phyloP scores from a whole-genome alignment of 2,797 vertebrate genomes.

The Picus viridis region DNA sequence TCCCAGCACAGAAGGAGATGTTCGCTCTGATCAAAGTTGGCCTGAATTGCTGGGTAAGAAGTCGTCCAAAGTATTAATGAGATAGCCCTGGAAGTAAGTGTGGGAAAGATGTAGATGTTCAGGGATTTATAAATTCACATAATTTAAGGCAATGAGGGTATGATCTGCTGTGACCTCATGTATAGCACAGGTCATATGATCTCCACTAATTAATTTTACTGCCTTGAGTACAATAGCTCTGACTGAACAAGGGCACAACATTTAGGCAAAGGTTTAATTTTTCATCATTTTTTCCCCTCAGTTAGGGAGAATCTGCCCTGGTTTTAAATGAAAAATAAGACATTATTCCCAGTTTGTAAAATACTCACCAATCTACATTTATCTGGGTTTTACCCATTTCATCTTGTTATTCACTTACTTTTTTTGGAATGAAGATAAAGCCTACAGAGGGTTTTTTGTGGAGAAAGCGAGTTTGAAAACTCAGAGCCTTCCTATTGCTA shows the following conservation, averaged over 20 bases:
- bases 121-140: conserved; percentile 27
- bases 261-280: conserved; percentile 21
- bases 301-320: not conserved
- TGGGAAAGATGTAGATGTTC: not conserved
- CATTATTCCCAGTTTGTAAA: not conserved
- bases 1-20: not conserved
- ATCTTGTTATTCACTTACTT: conserved; percentile 15
- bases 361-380: not conserved
- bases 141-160: conserved; percentile 28
- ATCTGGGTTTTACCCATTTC: not conserved
- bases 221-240: conserved; percentile 8
- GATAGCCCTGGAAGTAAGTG: not conserved
- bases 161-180: conserved; percentile 31
- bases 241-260: not conserved
- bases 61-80: not conserved
- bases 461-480: not conserved
- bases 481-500: not conserved
- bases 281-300: not conserved
- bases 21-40: not conserved
- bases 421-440: not conserved
- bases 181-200: not conserved
- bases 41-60: not conserved
- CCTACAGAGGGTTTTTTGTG: not conserved
- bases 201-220: conserved; percentile 53
- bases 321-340: not conserved